Evolutionary conservation across 2,888 invertebrate species (phyloP), one percentile per base, ranked within the genome.

Genomic region (Noctua fimbriata): DNA sequence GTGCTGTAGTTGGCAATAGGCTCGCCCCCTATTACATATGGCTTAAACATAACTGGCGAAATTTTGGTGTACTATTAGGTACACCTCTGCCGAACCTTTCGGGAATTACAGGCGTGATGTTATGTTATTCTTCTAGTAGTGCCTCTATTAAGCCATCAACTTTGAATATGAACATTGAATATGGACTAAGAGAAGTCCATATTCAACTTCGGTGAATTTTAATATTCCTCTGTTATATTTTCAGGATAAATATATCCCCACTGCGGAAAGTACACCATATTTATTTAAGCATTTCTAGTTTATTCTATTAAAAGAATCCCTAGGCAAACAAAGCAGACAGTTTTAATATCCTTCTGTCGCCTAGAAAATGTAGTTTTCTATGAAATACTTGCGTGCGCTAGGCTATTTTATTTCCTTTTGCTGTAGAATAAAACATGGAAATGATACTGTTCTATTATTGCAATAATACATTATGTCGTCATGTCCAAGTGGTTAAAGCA

Each of bases 301-400:
- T 70, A 80, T 80, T 78, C 16, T 44, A 32, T 63, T 63, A 70
- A 80, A 49, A 18, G 32, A 73, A 44, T 69, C 49, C 82, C 76
- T 12, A 32, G 65, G 16, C 10, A 44, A 63, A 55, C 47, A 52
- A 41, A 52, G 24, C 32, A 21, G 79, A 69, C 44, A 36, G 75
- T 65, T n/a, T 55, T 58, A 55, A 69, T 69, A 49, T 69, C 55
- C 32, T 21, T 12, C 14, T 55, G 47, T 75, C 28, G 36, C 18
- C 73, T 44, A 28, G 36, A 28, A 55, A 60, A 80, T 82, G 32
- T 58, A 3, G 16, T 81, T 60, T 28, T 63, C 52, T 41, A 16
- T 41, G 12, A 76, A 71, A 67, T 55, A 24, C 44, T 67, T 52
- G 60, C 60, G 1, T 49, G 49, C 58, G 12, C 24, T 44, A 14